These are phyloP conservation scores for Drosophila pseudoobscura DNA, from an alignment of 1,140 invertebrate genomes.

Conservation along the genomic window DNA sequence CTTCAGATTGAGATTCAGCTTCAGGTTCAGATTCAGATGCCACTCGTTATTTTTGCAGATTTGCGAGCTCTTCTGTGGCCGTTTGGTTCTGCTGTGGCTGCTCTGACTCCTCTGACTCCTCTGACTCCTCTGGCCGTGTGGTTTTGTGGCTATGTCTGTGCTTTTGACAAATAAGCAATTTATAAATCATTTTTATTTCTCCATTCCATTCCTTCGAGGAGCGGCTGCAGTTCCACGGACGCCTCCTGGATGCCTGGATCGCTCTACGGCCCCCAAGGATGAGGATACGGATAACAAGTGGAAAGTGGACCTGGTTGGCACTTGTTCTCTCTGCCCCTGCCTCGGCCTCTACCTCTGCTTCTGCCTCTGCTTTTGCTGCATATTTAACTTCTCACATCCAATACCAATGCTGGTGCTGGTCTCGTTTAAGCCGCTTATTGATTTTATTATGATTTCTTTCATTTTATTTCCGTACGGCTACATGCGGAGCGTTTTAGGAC, in stretches of 20 bases:
- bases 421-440: slow-evolving; percentile 18
- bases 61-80: slow-evolving; percentile 10
- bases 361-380: neutral
- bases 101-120: too few species aligned
- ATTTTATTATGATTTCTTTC: slow-evolving; percentile 31
- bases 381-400: slow-evolving; percentile 2
- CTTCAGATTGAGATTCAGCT: too few species aligned
- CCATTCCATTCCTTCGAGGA: slow-evolving; percentile 15
- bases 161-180: slow-evolving; percentile 44
- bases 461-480: neutral
- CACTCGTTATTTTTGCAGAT: slow-evolving; percentile 21
- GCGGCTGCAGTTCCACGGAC: too few species aligned
- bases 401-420: neutral
- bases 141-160: slow-evolving; percentile 5
- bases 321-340: too few species aligned
- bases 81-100: too few species aligned
- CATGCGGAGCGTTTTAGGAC: neutral
- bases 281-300: too few species aligned
- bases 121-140: too few species aligned
- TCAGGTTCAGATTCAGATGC: slow-evolving; percentile 3
- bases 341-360: too few species aligned
- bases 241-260: too few species aligned
- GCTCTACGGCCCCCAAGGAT: too few species aligned
- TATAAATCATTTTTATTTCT: slow-evolving; percentile 46
- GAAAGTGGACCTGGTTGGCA: too few species aligned